Evolutionary conservation across 2,888 invertebrate species (phyloP), one percentile per base, ranked within the genome.

Genomic region (Opisthograptis luteolata): DNA sequence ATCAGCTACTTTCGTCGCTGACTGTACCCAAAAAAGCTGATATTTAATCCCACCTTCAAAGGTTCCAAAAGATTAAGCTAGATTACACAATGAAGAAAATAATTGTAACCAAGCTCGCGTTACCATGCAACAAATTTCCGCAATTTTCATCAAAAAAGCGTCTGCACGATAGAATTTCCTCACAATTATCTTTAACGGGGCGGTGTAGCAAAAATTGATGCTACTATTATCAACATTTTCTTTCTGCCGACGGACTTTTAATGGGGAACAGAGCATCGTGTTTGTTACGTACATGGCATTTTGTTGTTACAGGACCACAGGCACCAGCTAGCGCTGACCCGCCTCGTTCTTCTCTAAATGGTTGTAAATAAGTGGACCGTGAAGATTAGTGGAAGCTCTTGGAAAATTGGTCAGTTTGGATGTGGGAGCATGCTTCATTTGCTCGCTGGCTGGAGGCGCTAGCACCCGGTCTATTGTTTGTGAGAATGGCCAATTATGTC

Each of bases 401-500:
- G 46, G 42, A 41, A 69, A 66, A 66, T 62, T 77, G 76, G 84
- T 66, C 61, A 45, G 22, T 59, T 9, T 65, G 69, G 73, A 80
- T 81, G 81, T 84, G 81, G 82, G 82, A 80, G 79, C 79, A 79
- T 76, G 81, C 77, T 86, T 85, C 84, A 82, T 87, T 86, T 84
- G 79, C 74, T 77, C 65, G 50, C n/a, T 77, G 58, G 79, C 87
- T 79, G 51, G 68, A 68, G 84, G 87, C 84, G 66, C 73, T 69
- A 73, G 83, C 81, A 78, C 77, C 81, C 70, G 65, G 64, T 66
- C 80, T 67, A 84, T 84, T 86, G 87, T 84, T 81, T 87, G 82
- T 75, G 70, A 74, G 79, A 84, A 76, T 74, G 68, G 68, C 80
- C 83, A 85, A 87, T 87, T 87, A 86, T 79, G 78, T 84, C 76